Percentiles rank a stretch among this genome's conserved stretches.
These are phyloP conservation scores for Eidolon dupreanum DNA, from an alignment of 2,797 vertebrate genomes.

Conservation along the genomic window DNA sequence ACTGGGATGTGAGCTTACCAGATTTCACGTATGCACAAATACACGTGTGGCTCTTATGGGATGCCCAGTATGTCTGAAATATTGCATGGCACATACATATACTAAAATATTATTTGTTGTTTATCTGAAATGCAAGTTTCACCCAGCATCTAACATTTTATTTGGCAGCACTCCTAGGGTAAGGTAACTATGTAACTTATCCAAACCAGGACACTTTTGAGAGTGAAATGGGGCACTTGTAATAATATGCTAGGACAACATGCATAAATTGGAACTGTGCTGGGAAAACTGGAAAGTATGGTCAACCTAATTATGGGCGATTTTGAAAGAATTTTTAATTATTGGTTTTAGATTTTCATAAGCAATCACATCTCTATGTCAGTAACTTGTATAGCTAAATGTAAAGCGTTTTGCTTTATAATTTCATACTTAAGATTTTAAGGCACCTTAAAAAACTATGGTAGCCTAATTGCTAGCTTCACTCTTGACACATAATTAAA, in stretches of 20 bases:
- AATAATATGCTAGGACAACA: conserved; percentile 25
- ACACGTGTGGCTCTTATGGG: neutral
- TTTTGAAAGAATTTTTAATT: conserved; percentile 30
- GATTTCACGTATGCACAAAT: neutral
- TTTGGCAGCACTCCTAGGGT: neutral
- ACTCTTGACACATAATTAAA: conserved; percentile 9
- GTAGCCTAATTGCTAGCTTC: neutral
- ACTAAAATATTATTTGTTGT: conserved; percentile 11
- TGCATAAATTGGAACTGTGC: neutral
- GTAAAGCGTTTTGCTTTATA: neutral
- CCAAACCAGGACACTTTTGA: conserved; percentile 25
- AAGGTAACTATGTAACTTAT: neutral
- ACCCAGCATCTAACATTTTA: neutral
- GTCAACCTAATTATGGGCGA: neutral
- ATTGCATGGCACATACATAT: neutral
- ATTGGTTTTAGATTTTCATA: conserved; percentile 16
- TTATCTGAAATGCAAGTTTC: conserved; percentile 34
- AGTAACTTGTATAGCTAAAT: neutral
- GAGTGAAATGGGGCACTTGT: neutral
- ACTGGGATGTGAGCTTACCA: neutral
- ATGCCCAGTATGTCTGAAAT: neutral
- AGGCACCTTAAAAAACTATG: neutral
- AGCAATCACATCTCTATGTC: neutral
- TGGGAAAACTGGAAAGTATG: neutral
- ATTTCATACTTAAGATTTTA: conserved; percentile 21